Evolutionary conservation across 2,888 invertebrate species (phyloP), one percentile per base, ranked within the genome.

Genomic region (Diarsia rubi): DNA sequence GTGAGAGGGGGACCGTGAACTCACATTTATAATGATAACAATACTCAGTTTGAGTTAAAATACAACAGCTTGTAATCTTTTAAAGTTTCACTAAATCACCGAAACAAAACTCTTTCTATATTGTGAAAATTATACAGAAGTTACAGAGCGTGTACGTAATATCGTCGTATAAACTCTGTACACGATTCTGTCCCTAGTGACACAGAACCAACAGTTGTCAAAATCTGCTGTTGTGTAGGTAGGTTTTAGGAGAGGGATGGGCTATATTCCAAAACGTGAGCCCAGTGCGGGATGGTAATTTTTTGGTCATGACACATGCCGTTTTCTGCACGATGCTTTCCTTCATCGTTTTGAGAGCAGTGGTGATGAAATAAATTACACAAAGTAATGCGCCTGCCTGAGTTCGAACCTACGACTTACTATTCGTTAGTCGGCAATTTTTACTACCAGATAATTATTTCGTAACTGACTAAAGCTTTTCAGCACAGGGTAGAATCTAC

Each of bases 1-100:
- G 81, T 86, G 69, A 78, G 72, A 78, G 78, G 83, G 65, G 68
- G 44, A 49, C 68, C 80, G 68, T 84, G 82, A 76, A 83, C 69
- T 6, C 60, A 44, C 60, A 79, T 83, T 73, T 67, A 62, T 66
- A 77, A 54, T 27, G 16, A n/a, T 31, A 49, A 59, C 9, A 27
- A 59, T 59, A 57, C 24, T 1, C 14, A 27, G 0, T 16, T 27
- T 12, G 4, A 24, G 4, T 27, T 27, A 16, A 27, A 57, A 57
- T 19, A 19, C 27, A 57, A 57, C 16, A 27, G 27, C 19, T 59
- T 31, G 19, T 59, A 27, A 9, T 27, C 8, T 27, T 27, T 27
- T 16, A 27, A 24, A 57, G 27, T 57, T 57, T 3, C 27, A 5
- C 11, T 2, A 27, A 16, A 57, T 16, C 57, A 27, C 6, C 16